Evolutionary conservation across 1,140 invertebrate species (phyloP).

Genomic region (Venturia canescens): DNA sequence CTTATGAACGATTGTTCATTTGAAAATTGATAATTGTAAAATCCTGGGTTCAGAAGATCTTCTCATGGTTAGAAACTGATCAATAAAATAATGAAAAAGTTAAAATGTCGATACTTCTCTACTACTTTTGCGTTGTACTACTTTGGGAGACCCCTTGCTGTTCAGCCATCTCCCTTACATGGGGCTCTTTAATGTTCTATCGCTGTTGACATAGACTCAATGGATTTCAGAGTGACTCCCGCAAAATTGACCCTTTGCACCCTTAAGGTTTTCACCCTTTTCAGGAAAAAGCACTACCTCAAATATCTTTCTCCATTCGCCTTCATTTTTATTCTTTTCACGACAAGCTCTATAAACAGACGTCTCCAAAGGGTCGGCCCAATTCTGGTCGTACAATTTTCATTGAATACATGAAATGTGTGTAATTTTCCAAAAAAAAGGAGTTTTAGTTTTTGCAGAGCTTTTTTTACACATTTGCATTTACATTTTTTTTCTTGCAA

Average conservation of each 20-base stretch:
- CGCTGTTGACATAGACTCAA: conserved; percentile 52
- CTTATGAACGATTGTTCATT: too few species aligned
- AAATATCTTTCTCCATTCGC: neutral
- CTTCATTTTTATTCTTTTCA: too few species aligned
- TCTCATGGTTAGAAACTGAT: neutral
- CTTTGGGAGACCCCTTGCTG: conserved; percentile 50
- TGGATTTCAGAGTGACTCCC: neutral
- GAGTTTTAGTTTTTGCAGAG: too few species aligned
- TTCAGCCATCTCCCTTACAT: conserved; percentile 47
- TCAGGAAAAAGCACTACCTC: conserved; percentile 10
- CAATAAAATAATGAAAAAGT: neutral
- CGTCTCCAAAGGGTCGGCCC: too few species aligned
- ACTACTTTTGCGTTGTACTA: conserved; percentile 44
- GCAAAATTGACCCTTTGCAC: neutral
- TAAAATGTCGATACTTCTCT: conserved; percentile 47
- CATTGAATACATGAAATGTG: too few species aligned
- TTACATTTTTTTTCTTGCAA: too few species aligned
- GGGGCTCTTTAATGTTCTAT: conserved; percentile 60
- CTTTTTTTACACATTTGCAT: too few species aligned
- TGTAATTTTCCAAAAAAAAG: too few species aligned
- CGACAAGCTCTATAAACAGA: too few species aligned
- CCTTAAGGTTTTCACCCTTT: conserved; percentile 26
- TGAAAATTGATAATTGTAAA: too few species aligned
- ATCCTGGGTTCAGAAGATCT: neutral
- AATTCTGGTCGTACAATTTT: too few species aligned